Evolutionary conservation across 2,888 invertebrate species (phyloP).

Genomic region (Microplitis deprimator): DNA sequence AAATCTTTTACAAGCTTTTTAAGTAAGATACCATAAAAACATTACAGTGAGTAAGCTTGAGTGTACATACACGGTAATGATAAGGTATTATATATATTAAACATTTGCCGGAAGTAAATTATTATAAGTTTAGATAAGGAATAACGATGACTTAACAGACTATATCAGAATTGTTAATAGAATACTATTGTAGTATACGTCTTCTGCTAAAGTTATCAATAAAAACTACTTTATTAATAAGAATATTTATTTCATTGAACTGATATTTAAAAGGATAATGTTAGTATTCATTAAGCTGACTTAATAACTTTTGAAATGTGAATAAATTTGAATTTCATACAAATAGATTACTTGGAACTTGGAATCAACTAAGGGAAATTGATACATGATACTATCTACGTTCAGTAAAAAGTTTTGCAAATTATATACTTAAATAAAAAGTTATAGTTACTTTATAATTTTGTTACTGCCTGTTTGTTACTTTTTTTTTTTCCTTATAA

Average conservation of each 20-base stretch:
- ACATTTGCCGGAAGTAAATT: conserved; percentile 30
- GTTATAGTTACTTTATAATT: too few relatives aligned
- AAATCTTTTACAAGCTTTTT: neutral
- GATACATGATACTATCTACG: neutral
- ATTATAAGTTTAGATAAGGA: conserved; percentile 9
- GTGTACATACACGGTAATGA: neutral
- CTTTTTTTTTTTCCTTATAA: neutral
- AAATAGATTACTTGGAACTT: neutral
- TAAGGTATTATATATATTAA: neutral
- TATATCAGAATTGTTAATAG: conserved; percentile 27
- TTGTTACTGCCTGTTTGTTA: neutral
- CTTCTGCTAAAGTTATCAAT: too few relatives aligned
- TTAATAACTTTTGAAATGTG: neutral
- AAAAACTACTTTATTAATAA: too few relatives aligned
- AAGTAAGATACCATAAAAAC: conserved; percentile 6
- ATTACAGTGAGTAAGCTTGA: neutral
- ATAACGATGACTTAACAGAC: neutral
- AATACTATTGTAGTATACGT: neutral
- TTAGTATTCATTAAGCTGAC: too few relatives aligned
- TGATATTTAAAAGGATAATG: too few relatives aligned
- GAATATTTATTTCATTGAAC: too few relatives aligned
- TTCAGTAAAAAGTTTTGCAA: neutral
- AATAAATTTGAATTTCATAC: conserved; percentile 5
- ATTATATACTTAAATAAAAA: neutral
- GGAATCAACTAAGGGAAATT: conserved; percentile 29